These are phyloP conservation scores for Archips xylosteana DNA, from an alignment of 2,888 invertebrate genomes.

Conservation along the genomic window DNA sequence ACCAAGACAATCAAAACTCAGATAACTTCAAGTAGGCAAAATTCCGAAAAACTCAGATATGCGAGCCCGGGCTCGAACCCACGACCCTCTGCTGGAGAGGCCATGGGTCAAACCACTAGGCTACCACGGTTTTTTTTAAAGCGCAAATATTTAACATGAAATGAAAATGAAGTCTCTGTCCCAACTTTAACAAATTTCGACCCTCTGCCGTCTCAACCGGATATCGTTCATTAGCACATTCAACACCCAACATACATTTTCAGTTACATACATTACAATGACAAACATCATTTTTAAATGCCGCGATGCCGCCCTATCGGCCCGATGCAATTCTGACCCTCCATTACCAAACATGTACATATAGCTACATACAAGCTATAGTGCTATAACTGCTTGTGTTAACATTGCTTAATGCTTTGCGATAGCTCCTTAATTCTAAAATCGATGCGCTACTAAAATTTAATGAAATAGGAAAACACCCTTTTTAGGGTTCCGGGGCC, in stretches of 20 bases:
- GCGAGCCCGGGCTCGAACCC: too few species aligned
- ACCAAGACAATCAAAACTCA: too few species aligned
- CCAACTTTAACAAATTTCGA: not conserved
- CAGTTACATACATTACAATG: not conserved
- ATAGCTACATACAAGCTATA: not conserved
- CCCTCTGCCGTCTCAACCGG: not conserved
- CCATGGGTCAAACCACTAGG: too few species aligned
- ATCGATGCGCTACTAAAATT: not conserved
- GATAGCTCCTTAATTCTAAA: conserved; percentile 4
- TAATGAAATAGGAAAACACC: not conserved
- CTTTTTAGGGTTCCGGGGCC: too few species aligned
- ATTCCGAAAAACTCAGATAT: too few species aligned
- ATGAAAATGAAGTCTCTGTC: too few species aligned
- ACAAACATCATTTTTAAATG: conserved; percentile 4
- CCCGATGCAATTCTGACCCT: conserved; percentile 2
- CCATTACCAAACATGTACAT: not conserved
- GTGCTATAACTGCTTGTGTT: too few species aligned
- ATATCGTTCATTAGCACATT: not conserved
- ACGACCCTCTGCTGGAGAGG: too few species aligned
- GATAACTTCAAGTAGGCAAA: too few species aligned
- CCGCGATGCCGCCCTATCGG: not conserved
- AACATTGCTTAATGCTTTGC: not conserved
- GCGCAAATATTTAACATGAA: too few species aligned
- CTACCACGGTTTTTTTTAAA: too few species aligned
- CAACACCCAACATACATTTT: not conserved